These are phyloP conservation scores for Numida meleagris DNA, from an alignment of 2,113 vertebrate genomes.

Conservation along the genomic window DNA sequence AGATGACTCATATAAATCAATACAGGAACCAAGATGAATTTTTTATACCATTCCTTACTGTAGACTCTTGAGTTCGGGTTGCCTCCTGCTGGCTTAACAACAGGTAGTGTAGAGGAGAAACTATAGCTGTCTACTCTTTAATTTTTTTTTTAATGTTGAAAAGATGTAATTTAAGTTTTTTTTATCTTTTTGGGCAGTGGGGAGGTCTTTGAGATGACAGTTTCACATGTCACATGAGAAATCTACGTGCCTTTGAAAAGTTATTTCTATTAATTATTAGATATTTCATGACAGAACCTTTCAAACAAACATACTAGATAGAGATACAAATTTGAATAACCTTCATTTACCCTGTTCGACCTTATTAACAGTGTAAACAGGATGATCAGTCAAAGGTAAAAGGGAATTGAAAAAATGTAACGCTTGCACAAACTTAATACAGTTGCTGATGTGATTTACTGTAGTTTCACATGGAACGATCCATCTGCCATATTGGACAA, in stretches of 20 bases:
- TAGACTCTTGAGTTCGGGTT: background rate
- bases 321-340: background rate
- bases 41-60: background rate
- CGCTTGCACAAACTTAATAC: slow-evolving; percentile 17
- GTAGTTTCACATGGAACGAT: background rate
- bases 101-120: background rate
- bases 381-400: slow-evolving; percentile 34
- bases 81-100: background rate
- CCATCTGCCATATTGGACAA: background rate
- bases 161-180: background rate
- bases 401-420: background rate
- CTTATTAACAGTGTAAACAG: slow-evolving; percentile 25
- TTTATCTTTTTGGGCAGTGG: background rate
- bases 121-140: background rate
- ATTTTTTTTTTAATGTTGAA: background rate
- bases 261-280: background rate
- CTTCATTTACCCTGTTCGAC: background rate
- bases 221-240: background rate
- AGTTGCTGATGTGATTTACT: slow-evolving; percentile 13
- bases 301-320: background rate
- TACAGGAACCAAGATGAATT: background rate
- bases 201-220: background rate
- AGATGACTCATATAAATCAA: background rate
- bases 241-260: background rate
- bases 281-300: background rate